A percentile compares a stretch with the other conserved stretches of the same genome.
Evolutionary conservation across 1,140 invertebrate genomes (phyloP).

Genomic region (Bombus confusus): DNA sequence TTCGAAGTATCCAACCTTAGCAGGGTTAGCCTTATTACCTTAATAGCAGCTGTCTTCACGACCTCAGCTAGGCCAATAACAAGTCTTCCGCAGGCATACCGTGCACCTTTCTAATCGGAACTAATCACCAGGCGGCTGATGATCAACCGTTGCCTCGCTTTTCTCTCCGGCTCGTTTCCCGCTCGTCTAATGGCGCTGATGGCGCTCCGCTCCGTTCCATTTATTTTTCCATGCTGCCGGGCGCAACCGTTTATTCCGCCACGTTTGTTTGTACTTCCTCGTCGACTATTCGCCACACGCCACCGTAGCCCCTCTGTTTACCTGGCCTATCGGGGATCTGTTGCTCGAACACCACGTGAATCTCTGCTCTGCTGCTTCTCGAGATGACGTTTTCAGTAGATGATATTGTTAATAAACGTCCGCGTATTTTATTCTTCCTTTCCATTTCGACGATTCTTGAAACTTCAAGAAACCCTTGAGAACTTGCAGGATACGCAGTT

Average conservation of each 20-base stretch:
- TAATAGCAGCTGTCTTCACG: slow-evolving; percentile 65
- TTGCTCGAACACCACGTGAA: slow-evolving; percentile 12
- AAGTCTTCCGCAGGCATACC: slow-evolving; percentile 16
- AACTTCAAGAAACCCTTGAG: not conserved
- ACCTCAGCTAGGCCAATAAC: slow-evolving; percentile 51
- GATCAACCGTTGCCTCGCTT: not conserved
- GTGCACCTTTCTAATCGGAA: slow-evolving; percentile 51
- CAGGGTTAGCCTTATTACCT: slow-evolving; percentile 60
- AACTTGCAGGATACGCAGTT: too few relatives aligned
- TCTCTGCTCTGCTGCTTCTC: not conserved
- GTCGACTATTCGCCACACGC: slow-evolving; percentile 12
- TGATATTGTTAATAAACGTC: not conserved
- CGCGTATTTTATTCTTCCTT: not conserved
- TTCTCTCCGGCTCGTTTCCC: not conserved
- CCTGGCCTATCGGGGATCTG: slow-evolving; percentile 21
- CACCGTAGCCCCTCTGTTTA: slow-evolving; percentile 10
- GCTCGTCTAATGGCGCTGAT: slow-evolving; percentile 11
- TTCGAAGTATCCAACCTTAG: slow-evolving; percentile 54
- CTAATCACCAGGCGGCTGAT: slow-evolving; percentile 40
- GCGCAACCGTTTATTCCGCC: not conserved
- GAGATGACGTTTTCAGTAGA: not conserved
- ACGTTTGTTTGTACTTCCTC: slow-evolving; percentile 19
- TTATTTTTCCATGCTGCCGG: slow-evolving; percentile 29
- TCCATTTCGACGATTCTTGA: not conserved
- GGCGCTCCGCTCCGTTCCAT: slow-evolving; percentile 6